These are phyloP conservation scores for Aldrovandia affinis DNA, from an alignment of 2,797 vertebrate genomes.

Conservation along the genomic window DNA sequence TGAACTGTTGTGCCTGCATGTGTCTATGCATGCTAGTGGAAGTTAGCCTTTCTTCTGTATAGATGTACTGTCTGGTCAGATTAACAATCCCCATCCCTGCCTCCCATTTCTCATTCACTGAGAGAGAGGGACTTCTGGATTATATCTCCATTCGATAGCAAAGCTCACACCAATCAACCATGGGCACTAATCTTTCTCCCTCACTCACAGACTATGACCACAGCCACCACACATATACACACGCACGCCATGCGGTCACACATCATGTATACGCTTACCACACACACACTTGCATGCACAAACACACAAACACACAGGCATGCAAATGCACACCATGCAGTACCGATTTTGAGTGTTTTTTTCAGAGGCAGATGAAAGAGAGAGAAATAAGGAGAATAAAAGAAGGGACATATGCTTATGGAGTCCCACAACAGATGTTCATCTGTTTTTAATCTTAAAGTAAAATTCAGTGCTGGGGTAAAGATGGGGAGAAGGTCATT, in stretches of 20 bases:
- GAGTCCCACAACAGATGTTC: conserved; percentile 25
- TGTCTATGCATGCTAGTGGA: not conserved
- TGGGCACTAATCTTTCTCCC: conserved; percentile 60
- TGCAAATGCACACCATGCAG: not conserved
- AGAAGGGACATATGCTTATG: not conserved
- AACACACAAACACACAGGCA: not conserved
- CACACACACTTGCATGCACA: not conserved
- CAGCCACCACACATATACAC: too few species aligned
- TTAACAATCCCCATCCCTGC: too few species aligned
- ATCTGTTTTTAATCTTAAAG: conserved; percentile 34
- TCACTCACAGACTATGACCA: not conserved
- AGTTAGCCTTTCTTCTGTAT: too few species aligned
- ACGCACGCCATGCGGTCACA: too few species aligned
- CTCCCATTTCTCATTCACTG: not conserved
- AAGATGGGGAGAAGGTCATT: not conserved
- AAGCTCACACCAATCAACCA: conserved; percentile 74
- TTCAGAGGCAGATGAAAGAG: not conserved
- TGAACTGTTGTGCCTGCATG: not conserved
- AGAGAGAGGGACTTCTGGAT: conserved; percentile 56
- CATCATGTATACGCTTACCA: not conserved
- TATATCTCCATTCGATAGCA: conserved; percentile 70
- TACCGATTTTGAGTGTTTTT: not conserved
- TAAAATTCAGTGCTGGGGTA: conserved; percentile 17
- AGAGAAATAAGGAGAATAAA: not conserved
- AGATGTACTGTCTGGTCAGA: too few species aligned